Conservation (phyloP, 2,888 invertebrate species). For the Drosophila nigricruria region DNA sequence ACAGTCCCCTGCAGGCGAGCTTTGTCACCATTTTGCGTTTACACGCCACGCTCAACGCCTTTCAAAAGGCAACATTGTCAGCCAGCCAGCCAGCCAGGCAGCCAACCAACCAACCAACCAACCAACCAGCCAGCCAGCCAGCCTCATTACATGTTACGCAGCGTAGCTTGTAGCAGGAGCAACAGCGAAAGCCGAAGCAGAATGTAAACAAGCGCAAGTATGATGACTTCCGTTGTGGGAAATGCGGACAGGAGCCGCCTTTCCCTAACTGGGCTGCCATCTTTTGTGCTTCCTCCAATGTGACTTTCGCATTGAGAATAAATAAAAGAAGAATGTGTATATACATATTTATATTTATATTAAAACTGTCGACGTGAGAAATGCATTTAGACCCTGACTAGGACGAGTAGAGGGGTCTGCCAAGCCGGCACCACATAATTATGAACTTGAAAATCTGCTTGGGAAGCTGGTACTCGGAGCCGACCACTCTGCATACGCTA, state of each 20-base stretch:
- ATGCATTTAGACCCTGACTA: slow-evolving; percentile 48
- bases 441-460: slow-evolving; percentile 78
- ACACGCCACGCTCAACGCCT: slow-evolving; percentile 79
- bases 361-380: slow-evolving; percentile 50
- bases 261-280: slow-evolving; percentile 28
- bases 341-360: slow-evolving; percentile 8
- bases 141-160: slow-evolving; percentile 73
- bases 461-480: slow-evolving; percentile 38
- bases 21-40: slow-evolving; percentile 83
- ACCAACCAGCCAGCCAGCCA: slow-evolving; percentile 34
- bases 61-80: slow-evolving; percentile 67
- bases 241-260: slow-evolving; percentile 65
- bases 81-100: slow-evolving; percentile 26
- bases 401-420: slow-evolving; percentile 6
- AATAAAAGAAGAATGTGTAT: slow-evolving; percentile 52
- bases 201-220: slow-evolving; percentile 77
- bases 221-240: slow-evolving; percentile 78
- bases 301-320: slow-evolving; percentile 67
- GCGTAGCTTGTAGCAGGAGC: slow-evolving; percentile 23
- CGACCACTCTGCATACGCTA: slow-evolving; percentile 31
- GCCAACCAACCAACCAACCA: slow-evolving; percentile 17
- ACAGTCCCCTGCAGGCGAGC: slow-evolving; percentile 76
- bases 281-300: slow-evolving; percentile 62
- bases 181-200: slow-evolving; percentile 31
- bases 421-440: slow-evolving; percentile 65